Base-by-base conservation (phyloP, 2,113 vertebrate genomes). In the Calidris pygmaea region DNA sequence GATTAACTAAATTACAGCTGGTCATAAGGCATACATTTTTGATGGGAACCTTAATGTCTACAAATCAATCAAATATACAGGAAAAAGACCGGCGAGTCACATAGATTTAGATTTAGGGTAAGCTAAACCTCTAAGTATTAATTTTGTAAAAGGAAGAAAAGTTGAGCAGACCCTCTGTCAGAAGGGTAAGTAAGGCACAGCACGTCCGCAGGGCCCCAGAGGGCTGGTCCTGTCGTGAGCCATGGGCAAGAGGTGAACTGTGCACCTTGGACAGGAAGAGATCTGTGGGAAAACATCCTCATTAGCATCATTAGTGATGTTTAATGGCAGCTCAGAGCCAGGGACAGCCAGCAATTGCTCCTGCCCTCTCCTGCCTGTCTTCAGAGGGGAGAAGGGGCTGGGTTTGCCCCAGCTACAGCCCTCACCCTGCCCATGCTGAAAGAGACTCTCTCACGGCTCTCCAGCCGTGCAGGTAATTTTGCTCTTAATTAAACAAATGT, bases 401-500 rank as follows among this genome's bases (percentile, higher is more conserved):
- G 16, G 56, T 59, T 70, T 1, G 35, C 48, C 73, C 73, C 84
- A 72, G 53, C 47, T 24, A 21, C n/a, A 53, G 59, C 59, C 59
- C 52, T 21, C 11, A 13, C 47, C 29, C 76, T 34, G 48, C n/a
- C 30, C n/a, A 17, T 3, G 10, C 71, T 52, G 48, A 26, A 27
- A 68, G 55, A 76, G 41, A 41, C 67, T 34, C 3, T 41, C 81
- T 72, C 62, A 11, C 3, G 41, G n/a, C 37, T 91, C 76, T 93
- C 48, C 47, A 68, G 73, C 34, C 43, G 0, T 43, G 85, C 85
- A 90, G 88, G 66, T 81, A 71, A 93, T 81, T 67, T 55, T 65
- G 41, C 70, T 85, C 89, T 87, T 92, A 90, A 95, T 93, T 89
- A 96, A 94, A 93, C 80, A 96, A 93, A 91, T 29, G 56, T 53